phyloP scores from a whole-genome alignment of 2,797 vertebrate genomes.

The Numenius phaeopus region DNA sequence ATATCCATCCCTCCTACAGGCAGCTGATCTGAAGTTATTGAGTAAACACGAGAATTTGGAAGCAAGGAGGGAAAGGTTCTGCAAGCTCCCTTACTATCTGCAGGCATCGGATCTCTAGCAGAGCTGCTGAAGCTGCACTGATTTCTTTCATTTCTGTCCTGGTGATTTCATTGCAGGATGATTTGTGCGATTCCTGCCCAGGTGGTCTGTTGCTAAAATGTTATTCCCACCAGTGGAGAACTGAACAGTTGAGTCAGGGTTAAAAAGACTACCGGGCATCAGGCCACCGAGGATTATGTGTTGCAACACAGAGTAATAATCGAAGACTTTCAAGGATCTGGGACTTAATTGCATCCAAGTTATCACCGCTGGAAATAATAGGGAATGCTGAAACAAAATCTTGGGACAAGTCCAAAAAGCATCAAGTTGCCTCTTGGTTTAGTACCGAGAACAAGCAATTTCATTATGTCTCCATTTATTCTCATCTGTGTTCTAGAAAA shows the following conservation, averaged over 20 bases:
- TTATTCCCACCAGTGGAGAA: not conserved
- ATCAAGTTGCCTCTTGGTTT: not conserved
- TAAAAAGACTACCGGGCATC: not conserved
- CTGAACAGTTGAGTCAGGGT: not conserved
- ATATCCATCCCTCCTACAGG: not conserved
- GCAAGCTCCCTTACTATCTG: fast-evolving
- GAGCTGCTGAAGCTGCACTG: not conserved
- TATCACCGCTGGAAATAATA: not conserved
- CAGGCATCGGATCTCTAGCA: not conserved
- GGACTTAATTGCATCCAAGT: not conserved
- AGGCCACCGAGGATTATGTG: not conserved
- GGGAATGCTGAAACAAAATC: not conserved
- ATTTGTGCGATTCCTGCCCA: not conserved
- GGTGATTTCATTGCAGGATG: not conserved
- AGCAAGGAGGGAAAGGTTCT: not conserved
- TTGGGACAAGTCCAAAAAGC: not conserved
- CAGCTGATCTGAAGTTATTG: not conserved
- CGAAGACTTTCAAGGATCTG: not conserved
- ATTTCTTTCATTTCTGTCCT: not conserved
- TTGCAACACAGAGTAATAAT: not conserved
- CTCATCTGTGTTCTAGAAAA: not conserved
- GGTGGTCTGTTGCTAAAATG: not conserved
- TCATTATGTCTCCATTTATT: not conserved
- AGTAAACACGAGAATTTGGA: not conserved
- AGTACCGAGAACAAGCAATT: not conserved